Evolutionary conservation across 2,113 vertebrate species (phyloP).

Genomic region (Actenoides lindsayi): DNA sequence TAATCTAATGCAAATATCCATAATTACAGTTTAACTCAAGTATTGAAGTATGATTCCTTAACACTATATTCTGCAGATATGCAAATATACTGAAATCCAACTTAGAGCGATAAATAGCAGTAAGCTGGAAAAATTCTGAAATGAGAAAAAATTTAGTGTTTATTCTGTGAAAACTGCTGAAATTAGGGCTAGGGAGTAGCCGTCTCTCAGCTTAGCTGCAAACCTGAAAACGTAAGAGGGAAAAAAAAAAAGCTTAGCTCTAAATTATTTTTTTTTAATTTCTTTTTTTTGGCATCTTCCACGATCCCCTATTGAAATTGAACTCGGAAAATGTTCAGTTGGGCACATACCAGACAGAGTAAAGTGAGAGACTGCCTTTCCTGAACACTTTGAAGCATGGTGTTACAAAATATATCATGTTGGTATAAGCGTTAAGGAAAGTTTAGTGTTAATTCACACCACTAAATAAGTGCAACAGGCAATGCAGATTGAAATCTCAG

Average conservation of each 20-base stretch:
- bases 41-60: not conserved
- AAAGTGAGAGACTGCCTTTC: not conserved
- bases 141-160: not conserved
- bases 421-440: not conserved
- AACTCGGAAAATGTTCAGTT: not conserved
- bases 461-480: not conserved
- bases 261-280: not conserved
- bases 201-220: not conserved
- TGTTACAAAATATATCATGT: not conserved
- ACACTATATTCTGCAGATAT: not conserved
- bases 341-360: not conserved
- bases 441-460: not conserved
- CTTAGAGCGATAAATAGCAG: not conserved
- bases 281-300: not conserved
- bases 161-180: not conserved
- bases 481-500: not conserved
- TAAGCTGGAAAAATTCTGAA: not conserved
- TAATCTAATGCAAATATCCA: not conserved
- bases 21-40: not conserved
- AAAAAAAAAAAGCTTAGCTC: not conserved
- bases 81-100: not conserved
- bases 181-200: not conserved
- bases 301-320: not conserved
- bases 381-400: fast-evolving
- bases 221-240: not conserved